A percentile compares a stretch with the other conserved stretches of the same genome.
These are phyloP conservation scores for Epinephelus malabaricus DNA, from an alignment of 2,797 vertebrate genomes.

Conservation along the genomic window DNA sequence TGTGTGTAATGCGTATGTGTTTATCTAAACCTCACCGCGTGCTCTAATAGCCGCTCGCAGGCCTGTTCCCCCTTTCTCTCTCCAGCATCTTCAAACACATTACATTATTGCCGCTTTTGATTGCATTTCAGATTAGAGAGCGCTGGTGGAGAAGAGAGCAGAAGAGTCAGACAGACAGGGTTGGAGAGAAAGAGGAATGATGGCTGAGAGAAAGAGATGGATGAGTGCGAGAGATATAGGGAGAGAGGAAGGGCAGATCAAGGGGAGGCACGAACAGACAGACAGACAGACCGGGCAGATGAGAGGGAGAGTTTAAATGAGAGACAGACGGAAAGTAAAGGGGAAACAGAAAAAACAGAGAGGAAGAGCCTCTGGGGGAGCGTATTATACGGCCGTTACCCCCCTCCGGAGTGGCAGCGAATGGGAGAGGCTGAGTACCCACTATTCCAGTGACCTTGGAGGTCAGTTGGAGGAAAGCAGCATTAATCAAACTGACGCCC, in stretches of 20 bases:
- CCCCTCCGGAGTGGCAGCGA: constrained; percentile 66
- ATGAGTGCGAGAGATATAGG: constrained; percentile 41
- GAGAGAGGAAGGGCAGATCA: constrained; percentile 66
- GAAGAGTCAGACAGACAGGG: constrained; percentile 43
- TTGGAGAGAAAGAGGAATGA: constrained; percentile 39
- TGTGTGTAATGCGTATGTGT: constrained; percentile 57
- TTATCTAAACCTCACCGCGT: constrained; percentile 58
- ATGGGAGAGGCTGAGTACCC: constrained; percentile 74
- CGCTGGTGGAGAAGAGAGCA: constrained; percentile 50
- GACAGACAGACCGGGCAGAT: constrained; percentile 41
- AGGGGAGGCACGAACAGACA: constrained; percentile 57
- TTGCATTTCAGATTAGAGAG: constrained; percentile 83
- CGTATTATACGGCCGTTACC: constrained; percentile 77
- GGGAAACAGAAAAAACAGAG: constrained; percentile 41
- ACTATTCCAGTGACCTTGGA: constrained; percentile 83
- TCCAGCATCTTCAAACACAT: constrained; percentile 67
- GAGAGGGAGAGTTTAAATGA: constrained; percentile 47
- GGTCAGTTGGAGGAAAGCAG: constrained; percentile 82
- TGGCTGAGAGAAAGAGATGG: constrained; percentile 52
- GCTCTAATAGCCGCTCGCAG: constrained; percentile 64
- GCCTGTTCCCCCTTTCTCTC: constrained; percentile 50
- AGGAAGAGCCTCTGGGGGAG: constrained; percentile 70
- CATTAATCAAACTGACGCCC: constrained; percentile 83
- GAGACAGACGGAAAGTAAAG: constrained; percentile 45
- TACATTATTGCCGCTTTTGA: constrained; percentile 76